Evolutionary conservation across 1,140 invertebrate species (phyloP), one percentile per base, ranked within the genome.

Genomic region (Caerostris darwini): DNA sequence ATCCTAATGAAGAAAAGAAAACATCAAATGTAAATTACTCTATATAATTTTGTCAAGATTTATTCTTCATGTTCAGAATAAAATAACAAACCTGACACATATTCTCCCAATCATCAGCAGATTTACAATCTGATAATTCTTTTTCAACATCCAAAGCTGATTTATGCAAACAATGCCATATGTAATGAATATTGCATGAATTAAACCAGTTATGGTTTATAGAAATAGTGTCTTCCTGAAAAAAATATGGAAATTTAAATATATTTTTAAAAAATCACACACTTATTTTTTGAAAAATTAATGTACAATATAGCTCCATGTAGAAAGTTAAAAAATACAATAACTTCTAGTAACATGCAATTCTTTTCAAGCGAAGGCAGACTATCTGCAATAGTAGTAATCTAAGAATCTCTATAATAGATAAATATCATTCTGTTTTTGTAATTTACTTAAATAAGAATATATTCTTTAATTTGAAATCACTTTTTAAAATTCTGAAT

Each of bases 121-220:
- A 86, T 86, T 93, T 95, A 59, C 94, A 92, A 94, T 96, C 96
- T 7, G 83, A 95, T 82, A 99, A 98, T 96, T 99, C 98, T 95
- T 97, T 96, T 96, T 98, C 97, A 5, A 99, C 98, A 91, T 97
- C 97, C 57, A 95, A 69, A 82, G 98, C 96, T 95, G 97, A 97
- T 34, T 96, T 96, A 93, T 97, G 96, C 17, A 99, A 95, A 61
- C 97, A 97, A 0, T 96, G 94, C 97, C 98, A 99, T 94, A 99
- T 97, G 59, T 96, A 95, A 67, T 96, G 95, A 86, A 99, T 97
- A 96, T 99, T 99, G 95, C 98, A 98, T 2, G 97, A 98, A 97
- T 99, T 99, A 71, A 99, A 97, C 98, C 98, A 99, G 96, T 99
- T 99, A 96, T 99, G 99, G 96, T 99, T 99, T 34, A 99, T 97